Evolutionary conservation across 2,888 invertebrate species (phyloP).

Genomic region (Rhamphomyia laevipes): DNA sequence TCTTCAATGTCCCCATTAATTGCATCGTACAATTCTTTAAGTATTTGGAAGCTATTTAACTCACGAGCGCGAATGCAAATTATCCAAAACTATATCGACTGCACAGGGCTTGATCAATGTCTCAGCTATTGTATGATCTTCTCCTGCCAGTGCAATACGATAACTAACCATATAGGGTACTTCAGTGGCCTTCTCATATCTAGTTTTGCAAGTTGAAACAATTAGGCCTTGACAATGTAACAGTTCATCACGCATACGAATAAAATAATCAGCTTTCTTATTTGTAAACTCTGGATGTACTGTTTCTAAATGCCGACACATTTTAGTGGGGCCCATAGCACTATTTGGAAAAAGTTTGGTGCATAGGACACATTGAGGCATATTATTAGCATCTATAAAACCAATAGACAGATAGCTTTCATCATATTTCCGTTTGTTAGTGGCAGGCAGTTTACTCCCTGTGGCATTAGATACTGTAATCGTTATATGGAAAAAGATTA

Average conservation of each 20-base stretch:
- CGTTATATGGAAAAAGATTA: no score
- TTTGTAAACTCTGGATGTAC: neutral
- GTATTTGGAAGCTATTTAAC: neutral
- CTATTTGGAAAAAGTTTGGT: neutral
- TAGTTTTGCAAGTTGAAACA: neutral
- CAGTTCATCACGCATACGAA: neutral
- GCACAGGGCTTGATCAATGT: neutral
- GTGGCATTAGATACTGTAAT: neutral
- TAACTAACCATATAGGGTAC: neutral
- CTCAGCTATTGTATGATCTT: neutral
- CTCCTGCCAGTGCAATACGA: neutral
- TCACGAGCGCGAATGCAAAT: constrained; percentile 1
- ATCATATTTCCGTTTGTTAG: neutral
- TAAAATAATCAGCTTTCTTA: neutral
- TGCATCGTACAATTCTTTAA: neutral
- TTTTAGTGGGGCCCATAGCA: neutral
- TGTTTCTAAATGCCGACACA: neutral
- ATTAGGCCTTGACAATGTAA: neutral
- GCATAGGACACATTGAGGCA: neutral
- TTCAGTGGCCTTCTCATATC: neutral
- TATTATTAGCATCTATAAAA: neutral
- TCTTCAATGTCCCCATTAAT: neutral
- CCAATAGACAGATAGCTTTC: neutral
- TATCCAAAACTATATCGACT: neutral
- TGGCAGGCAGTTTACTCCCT: neutral